A percentile compares a stretch with the other conserved stretches of the same genome.
Evolutionary conservation across 2,113 vertebrate species (phyloP).

Genomic region (Pachypanchax playfairii): DNA sequence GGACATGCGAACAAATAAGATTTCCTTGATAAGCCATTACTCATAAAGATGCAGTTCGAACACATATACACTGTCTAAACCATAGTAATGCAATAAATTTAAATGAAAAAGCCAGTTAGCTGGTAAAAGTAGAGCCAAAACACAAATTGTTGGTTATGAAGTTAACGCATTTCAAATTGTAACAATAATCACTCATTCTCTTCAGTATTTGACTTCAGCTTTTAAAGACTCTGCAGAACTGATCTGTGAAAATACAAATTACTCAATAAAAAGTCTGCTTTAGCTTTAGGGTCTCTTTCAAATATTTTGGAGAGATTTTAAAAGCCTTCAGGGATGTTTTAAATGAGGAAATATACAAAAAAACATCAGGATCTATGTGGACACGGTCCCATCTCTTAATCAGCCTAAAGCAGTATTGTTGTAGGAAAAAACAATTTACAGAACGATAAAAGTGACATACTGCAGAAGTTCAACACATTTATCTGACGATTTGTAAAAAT

Average conservation of each 20-base stretch:
- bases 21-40: constrained; percentile 37
- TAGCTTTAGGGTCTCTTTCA: too few species aligned
- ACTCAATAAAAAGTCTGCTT: too few species aligned
- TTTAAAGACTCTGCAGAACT: constrained; percentile 1
- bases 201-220: constrained; percentile 39
- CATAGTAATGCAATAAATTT: constrained; percentile 14
- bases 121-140: constrained; percentile 56
- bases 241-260: neutral
- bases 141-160: constrained; percentile 50
- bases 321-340: neutral
- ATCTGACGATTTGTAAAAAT: constrained; percentile 8
- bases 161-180: constrained; percentile 33
- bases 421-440: neutral
- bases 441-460: neutral
- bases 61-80: constrained; percentile 25
- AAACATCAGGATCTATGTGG: too few species aligned
- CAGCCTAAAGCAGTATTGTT: neutral
- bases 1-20: constrained; percentile 48
- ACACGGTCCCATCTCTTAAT: neutral
- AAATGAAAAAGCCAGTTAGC: constrained; percentile 65
- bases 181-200: constrained; percentile 42
- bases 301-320: too few species aligned
- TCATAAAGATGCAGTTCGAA: constrained; percentile 22
- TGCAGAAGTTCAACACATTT: neutral
- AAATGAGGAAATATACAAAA: too few species aligned